Evolutionary conservation across 2,888 invertebrate genomes (phyloP), one percentile per base, ranked within the genome.

Genomic region (Nineta flava): DNA sequence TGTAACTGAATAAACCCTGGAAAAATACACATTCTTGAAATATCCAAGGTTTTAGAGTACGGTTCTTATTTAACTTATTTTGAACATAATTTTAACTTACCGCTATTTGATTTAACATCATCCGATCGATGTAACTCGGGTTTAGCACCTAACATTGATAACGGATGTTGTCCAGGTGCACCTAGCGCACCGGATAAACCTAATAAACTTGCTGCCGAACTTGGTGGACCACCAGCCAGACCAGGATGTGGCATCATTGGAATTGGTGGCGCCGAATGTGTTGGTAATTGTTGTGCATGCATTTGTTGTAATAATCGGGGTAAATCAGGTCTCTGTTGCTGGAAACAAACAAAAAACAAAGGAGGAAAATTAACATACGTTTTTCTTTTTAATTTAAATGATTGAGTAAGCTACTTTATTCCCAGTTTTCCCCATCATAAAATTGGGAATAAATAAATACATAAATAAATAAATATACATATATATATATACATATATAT

Each of bases 231-330:
- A 17, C 74, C 75, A 4, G 71, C 74, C 46, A 76, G 62, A 17
- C 77, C 76, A 3, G 80, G 79, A 66, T 80, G 80, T 41, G 79
- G 78, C 68, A 78, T 77, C 71, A 86, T 79, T 45, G 78, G 78
- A 53, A 77, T 68, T 41, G 83, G 82, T 48, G 85, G 83, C 44
- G 80, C 79, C 52, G 81, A 82, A 51, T 80, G 74, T 15, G 73
- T 74, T 56, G 87, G 83, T 52, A 76, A 64, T 69, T 88, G 90
- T 60, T 90, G 90, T 34, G 88, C 90, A 66, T 92, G 92, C 87
- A 92, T 90, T 71, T 92, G 92, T 70, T 92, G 92, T 67, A 91
- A 73, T 55, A 84, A 68, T 66, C 87, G 76, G 32, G 87, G 87
- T 59, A 87, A 71, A 66, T 87, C 87, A 51, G 86, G 84, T 68